phyloP scores from a whole-genome alignment of 1,140 invertebrate species.

The Coenobita brevimanus region DNA sequence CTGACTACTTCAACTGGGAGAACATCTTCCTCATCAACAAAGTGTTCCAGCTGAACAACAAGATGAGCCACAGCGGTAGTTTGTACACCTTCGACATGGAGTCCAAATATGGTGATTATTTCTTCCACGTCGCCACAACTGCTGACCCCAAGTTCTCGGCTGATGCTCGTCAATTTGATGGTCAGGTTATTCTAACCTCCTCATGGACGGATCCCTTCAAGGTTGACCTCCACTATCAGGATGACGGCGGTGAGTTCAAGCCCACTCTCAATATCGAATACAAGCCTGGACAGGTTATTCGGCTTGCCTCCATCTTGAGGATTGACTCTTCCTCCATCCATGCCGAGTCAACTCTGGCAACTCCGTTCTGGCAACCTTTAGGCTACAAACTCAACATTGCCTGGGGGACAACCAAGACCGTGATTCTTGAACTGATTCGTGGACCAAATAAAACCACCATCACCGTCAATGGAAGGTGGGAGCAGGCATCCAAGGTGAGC shows the following conservation, averaged over 20 bases:
- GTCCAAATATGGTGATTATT: not conserved
- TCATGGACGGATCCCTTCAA: conserved; percentile 23
- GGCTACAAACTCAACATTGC: conserved; percentile 32
- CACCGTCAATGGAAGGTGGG: conserved; percentile 3
- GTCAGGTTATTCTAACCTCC: not conserved
- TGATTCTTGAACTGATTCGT: not conserved
- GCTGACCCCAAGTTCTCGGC: conserved; percentile 15
- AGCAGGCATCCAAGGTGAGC: not conserved
- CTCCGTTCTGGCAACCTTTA: conserved; percentile 49
- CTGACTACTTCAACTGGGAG: conserved; percentile 48
- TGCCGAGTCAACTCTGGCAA: not conserved
- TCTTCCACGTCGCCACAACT: not conserved
- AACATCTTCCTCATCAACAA: conserved; percentile 32
- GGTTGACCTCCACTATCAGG: conserved; percentile 9
- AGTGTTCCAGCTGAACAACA: not conserved
- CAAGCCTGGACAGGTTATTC: conserved; percentile 12
- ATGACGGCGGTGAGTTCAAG: conserved; percentile 16
- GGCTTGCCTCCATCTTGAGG: not conserved
- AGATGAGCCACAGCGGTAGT: not conserved
- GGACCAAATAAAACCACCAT: conserved; percentile 32
- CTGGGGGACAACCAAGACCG: not conserved
- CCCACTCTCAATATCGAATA: conserved; percentile 10
- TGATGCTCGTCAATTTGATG: conserved; percentile 25
- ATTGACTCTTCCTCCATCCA: not conserved
- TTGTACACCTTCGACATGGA: not conserved